Evolutionary conservation across 2,888 invertebrate genomes (phyloP), one percentile per base, ranked within the genome.

Genomic region (Scaeva pyrastri): DNA sequence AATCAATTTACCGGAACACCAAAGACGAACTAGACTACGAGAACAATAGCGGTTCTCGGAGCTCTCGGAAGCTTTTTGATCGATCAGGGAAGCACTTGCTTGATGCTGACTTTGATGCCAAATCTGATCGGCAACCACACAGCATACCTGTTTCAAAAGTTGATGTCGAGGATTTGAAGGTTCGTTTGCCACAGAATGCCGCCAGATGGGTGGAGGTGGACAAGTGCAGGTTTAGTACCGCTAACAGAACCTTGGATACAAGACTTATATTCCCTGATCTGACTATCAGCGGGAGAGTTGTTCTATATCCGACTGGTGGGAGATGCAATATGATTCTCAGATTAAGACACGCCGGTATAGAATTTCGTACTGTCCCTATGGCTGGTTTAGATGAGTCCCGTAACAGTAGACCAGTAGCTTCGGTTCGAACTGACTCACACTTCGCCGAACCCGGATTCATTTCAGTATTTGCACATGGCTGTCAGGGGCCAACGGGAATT

Each of bases 371-470:
- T 0, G 95, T 95, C 88, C 96, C 96, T 0, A 72, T 89, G 79
- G 36, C 60, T 7, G 88, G 88, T 45, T 79, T 89, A 2, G 91
- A 91, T 64, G 90, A 90, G 73, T 91, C 91, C 0, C 88, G 91
- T 2, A 89, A 91, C 48, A 58, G 89, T 31, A 90, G 90, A 11
- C 88, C 91, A 1, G 48, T 81, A 4, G 91, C 92, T 12, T 91
- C 92, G 0, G 92, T 92, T 21, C 95, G 96, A 91, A 96, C 96
- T 0, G 96, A 96, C 90, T 96, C 97, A 0, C 96, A 96, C 90
- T 97, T 97, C 89, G 94, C 97, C 0, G 97, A 97, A 89, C 97
- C 97, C 0, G 96, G 97, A 14, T 97, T 97, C 89, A 96, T 97
- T 43, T 97, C 97, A 56, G 96, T 97, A 0, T 97, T 97, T 89